Percentiles rank a stretch among this genome's conserved stretches.
phyloP scores from a whole-genome alignment of 2,797 vertebrate genomes.

The Typhlichthys eigenmanni region DNA sequence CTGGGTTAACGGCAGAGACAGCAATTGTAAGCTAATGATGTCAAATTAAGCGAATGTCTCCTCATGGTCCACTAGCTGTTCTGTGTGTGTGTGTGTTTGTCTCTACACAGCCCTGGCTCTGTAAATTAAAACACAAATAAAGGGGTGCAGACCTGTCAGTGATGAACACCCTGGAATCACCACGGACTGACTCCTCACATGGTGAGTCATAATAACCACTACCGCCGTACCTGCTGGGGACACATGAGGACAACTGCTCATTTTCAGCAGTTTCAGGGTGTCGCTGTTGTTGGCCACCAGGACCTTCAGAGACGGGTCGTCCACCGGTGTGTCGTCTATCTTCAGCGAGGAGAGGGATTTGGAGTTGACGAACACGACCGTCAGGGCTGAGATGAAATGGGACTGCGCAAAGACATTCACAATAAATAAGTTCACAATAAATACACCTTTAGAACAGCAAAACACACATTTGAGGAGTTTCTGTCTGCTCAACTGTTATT shows the following conservation, averaged over 20 bases:
- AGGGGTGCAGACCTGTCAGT: no score
- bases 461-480: no score
- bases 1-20: no score
- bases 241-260: constrained; percentile 98
- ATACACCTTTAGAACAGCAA: neutral
- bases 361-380: constrained; percentile 98
- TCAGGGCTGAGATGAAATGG: constrained; percentile 97
- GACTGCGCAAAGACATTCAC: constrained; percentile 75
- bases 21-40: no score
- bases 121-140: no score
- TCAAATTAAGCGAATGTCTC: no score
- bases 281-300: constrained; percentile 97
- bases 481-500: no score
- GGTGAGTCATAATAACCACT: neutral
- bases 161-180: neutral
- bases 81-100: no score
- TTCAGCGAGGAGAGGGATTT: constrained; percentile 96
- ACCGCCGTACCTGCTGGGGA: constrained; percentile 89
- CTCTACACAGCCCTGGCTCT: no score
- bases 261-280: constrained; percentile 93
- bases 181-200: neutral
- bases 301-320: constrained; percentile 94
- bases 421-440: neutral
- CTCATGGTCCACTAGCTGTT: no score
- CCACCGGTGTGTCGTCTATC: constrained; percentile 97